Evolutionary conservation across 2,797 vertebrate species (phyloP).

Genomic region (Smutsia temminckii): DNA sequence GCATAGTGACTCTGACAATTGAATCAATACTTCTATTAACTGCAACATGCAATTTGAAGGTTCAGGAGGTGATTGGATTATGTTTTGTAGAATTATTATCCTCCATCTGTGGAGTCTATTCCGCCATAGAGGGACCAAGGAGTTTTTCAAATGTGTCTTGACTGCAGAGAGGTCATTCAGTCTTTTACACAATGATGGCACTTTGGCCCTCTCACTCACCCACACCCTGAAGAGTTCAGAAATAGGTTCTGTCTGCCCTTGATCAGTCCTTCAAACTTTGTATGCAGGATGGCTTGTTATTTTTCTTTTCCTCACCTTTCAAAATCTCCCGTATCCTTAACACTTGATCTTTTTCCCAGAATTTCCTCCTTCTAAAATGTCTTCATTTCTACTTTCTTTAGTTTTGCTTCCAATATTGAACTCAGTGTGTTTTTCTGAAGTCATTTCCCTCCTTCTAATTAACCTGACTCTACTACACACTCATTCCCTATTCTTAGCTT

Average conservation of each 20-base stretch:
- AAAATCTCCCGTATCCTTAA: conserved; percentile 45
- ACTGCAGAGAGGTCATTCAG: conserved; percentile 13
- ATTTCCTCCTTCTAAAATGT: conserved; percentile 46
- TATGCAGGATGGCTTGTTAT: conserved; percentile 43
- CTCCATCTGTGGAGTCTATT: not conserved
- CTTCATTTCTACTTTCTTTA: conserved; percentile 43
- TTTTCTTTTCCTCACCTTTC: conserved; percentile 53
- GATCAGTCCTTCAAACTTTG: conserved; percentile 48
- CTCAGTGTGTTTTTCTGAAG: conserved; percentile 57
- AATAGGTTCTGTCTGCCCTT: not conserved
- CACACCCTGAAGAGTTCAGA: not conserved
- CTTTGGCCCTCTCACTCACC: not conserved
- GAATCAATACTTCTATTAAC: conserved; percentile 66
- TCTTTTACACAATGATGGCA: not conserved
- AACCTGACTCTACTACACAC: conserved; percentile 55
- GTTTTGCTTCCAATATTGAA: conserved; percentile 60
- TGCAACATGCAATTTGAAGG: conserved; percentile 58
- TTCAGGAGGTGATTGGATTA: conserved; percentile 48
- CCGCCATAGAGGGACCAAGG: not conserved
- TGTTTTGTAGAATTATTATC: conserved; percentile 33
- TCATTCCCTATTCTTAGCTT: conserved; percentile 53
- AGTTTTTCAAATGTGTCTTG: conserved; percentile 8
- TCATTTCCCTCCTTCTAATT: conserved; percentile 76
- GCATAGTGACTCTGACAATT: conserved; percentile 22
- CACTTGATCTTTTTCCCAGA: conserved; percentile 33